Conservation (phyloP, 2,888 invertebrate species). For the Hymenopus coronatus region DNA sequence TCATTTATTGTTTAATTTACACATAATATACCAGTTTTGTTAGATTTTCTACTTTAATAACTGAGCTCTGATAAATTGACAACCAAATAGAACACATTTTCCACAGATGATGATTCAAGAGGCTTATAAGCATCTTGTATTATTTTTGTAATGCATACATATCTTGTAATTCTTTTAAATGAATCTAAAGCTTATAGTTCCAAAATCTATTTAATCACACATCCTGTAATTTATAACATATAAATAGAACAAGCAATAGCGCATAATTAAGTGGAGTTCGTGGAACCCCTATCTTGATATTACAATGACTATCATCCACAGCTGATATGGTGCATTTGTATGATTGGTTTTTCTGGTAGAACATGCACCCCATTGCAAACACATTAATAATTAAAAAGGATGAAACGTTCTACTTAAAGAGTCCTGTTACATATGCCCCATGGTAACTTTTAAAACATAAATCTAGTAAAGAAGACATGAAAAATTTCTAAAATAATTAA, state of each 20-base stretch:
- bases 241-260: not conserved
- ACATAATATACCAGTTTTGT: not conserved
- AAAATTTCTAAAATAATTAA: not conserved
- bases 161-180: not conserved
- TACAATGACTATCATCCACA: not conserved
- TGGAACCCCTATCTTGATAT: not conserved
- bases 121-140: not conserved
- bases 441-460: conserved; percentile 9
- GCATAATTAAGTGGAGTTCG: not conserved
- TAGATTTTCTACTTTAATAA: not conserved
- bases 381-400: not conserved
- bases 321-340: conserved; percentile 14
- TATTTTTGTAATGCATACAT: not conserved
- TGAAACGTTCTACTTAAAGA: not conserved
- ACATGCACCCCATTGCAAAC: not conserved
- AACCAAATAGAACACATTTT: not conserved
- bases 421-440: not conserved
- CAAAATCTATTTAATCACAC: not conserved
- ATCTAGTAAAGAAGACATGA: not conserved
- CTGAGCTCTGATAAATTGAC: not conserved
- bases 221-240: not conserved
- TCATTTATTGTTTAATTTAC: not conserved
- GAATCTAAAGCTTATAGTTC: not conserved
- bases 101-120: not conserved
- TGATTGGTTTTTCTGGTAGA: not conserved